Percentiles rank a stretch among this genome's conserved stretches.
These are phyloP conservation scores for Drosophila borealis DNA, from an alignment of 2,888 invertebrate species.

Conservation along the genomic window DNA sequence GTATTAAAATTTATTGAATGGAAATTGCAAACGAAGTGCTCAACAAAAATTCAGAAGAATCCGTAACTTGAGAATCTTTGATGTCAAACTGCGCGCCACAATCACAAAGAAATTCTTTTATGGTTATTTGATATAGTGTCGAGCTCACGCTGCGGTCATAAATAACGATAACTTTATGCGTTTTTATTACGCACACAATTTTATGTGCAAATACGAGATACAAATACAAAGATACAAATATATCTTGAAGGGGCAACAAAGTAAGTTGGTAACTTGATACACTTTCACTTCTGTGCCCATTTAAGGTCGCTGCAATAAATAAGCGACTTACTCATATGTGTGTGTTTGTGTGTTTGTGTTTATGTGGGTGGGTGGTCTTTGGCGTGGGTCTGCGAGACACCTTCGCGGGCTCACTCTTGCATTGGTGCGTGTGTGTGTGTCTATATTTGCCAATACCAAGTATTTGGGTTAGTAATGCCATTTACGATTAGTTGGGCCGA, in stretches of 20 bases:
- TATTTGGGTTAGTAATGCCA: slow-evolving; percentile 83
- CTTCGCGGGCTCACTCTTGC: slow-evolving; percentile 23
- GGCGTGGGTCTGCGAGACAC: slow-evolving; percentile 38
- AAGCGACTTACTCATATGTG: slow-evolving; percentile 71
- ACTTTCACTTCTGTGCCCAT: slow-evolving; percentile 81
- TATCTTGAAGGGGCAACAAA: slow-evolving; percentile 27
- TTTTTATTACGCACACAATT: slow-evolving; percentile 64
- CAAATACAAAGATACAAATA: slow-evolving; percentile 44
- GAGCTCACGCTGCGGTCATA: slow-evolving; percentile 52
- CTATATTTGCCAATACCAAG: slow-evolving; percentile 65
- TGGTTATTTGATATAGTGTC: slow-evolving; percentile 46
- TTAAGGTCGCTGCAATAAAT: slow-evolving; percentile 80
- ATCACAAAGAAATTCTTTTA: slow-evolving; percentile 20
- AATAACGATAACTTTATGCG: slow-evolving; percentile 64
- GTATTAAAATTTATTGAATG: not conserved
- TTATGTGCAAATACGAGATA: slow-evolving; percentile 56
- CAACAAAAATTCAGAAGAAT: not conserved
- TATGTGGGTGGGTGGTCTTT: not conserved
- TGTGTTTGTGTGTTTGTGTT: slow-evolving; percentile 18
- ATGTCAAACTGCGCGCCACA: slow-evolving; percentile 10
- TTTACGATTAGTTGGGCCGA: slow-evolving; percentile 69
- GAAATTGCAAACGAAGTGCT: not conserved
- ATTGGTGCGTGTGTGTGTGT: slow-evolving; percentile 14
- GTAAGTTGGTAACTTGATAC: slow-evolving; percentile 71
- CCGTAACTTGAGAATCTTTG: not conserved